A percentile compares a stretch with the other conserved stretches of the same genome.
phyloP scores from a whole-genome alignment of 2,113 vertebrate species.

The Talpa occidentalis region DNA sequence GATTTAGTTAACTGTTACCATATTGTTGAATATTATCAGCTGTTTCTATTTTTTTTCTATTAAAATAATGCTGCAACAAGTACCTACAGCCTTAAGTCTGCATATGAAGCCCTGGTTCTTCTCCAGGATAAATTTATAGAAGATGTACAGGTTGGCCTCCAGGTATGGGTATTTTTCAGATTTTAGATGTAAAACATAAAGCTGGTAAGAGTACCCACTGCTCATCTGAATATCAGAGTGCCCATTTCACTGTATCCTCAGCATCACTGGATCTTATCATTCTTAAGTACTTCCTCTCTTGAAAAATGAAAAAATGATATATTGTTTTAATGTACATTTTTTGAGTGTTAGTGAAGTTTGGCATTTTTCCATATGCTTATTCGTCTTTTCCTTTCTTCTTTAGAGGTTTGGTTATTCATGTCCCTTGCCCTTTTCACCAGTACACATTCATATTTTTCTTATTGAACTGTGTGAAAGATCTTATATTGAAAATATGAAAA shows the following conservation, averaged over 20 bases:
- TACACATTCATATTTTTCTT: slow-evolving; percentile 17
- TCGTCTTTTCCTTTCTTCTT: slow-evolving; percentile 24
- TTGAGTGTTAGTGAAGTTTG: background rate
- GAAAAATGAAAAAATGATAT: slow-evolving; percentile 32
- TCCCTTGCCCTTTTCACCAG: slow-evolving; percentile 5
- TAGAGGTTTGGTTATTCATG: slow-evolving; percentile 12
- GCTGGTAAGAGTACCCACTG: background rate
- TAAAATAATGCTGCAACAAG: slow-evolving; percentile 44
- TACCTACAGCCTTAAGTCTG: background rate
- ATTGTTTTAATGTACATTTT: background rate
- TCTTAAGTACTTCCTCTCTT: background rate
- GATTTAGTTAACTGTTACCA: slow-evolving; percentile 67
- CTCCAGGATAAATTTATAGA: background rate
- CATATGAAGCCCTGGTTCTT: background rate
- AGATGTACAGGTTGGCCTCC: background rate
- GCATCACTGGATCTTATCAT: background rate
- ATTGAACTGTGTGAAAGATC: background rate
- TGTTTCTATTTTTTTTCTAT: slow-evolving; percentile 63
- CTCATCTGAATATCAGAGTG: background rate
- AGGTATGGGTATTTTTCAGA: background rate
- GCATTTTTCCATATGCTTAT: slow-evolving; percentile 28
- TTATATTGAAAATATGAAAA: background rate
- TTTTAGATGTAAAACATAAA: slow-evolving; percentile 27
- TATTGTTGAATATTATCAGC: slow-evolving; percentile 44
- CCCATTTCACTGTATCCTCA: background rate